A percentile compares a stretch with the other conserved stretches of the same genome.
These are phyloP conservation scores for Neopelma chrysocephalum DNA, from an alignment of 2,797 vertebrate species.

Conservation along the genomic window DNA sequence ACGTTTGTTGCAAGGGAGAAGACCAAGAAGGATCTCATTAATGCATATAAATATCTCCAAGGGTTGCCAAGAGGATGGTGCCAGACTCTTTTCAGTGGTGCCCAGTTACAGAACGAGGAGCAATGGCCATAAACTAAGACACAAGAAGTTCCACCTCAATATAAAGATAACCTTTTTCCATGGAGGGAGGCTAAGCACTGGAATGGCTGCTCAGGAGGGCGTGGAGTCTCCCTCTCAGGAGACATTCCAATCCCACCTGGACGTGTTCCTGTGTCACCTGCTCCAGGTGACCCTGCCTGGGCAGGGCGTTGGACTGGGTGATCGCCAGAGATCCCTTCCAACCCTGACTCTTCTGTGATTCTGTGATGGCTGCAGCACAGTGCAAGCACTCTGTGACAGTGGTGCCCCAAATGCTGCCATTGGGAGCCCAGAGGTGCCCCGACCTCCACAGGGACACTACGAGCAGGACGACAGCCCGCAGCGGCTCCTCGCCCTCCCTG, in stretches of 20 bases:
- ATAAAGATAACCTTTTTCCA: neutral
- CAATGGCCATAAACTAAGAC: neutral
- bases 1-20: too few relatives aligned
- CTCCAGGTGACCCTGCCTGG: neutral
- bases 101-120: neutral
- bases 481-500: neutral
- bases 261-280: neutral
- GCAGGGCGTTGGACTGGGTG: accelerated
- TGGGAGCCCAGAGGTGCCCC: neutral
- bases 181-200: neutral
- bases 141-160: neutral
- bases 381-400: neutral
- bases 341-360: accelerated
- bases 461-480: neutral
- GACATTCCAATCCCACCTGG: neutral
- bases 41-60: neutral
- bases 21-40: neutral
- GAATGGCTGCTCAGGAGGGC: neutral
- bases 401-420: neutral
- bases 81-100: neutral
- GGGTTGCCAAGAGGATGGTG: neutral
- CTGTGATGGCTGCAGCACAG: neutral
- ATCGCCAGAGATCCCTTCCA: neutral
- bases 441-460: neutral
- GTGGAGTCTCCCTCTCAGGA: neutral